Conservation (phyloP, 2,113 vertebrate species). For the Lepus americanus region DNA sequence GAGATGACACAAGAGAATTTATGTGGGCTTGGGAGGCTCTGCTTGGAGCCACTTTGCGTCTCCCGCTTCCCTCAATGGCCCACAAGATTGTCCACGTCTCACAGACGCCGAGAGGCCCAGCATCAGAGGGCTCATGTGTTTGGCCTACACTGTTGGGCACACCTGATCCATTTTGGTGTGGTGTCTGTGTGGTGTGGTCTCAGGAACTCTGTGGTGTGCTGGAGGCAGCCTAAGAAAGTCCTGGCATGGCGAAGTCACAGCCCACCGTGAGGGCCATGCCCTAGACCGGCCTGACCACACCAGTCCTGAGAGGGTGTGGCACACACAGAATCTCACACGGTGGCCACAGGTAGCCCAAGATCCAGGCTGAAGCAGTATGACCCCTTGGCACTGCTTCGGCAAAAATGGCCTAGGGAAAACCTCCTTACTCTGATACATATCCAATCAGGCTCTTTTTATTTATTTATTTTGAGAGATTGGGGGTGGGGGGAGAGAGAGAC, state of each 20-base stretch:
- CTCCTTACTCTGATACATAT: not conserved
- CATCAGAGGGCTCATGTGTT: too few relatives aligned
- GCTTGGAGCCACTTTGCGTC: not conserved
- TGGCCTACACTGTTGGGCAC: not conserved
- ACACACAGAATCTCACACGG: not conserved
- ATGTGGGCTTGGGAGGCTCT: not conserved
- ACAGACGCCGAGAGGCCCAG: not conserved
- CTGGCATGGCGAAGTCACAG: not conserved
- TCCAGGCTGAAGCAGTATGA: not conserved
- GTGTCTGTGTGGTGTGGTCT: not conserved
- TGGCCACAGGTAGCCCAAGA: not conserved
- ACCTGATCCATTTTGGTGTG: not conserved
- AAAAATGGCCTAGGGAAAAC: not conserved
- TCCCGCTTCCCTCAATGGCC: not conserved
- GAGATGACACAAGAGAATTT: not conserved
- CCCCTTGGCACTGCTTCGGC: not conserved
- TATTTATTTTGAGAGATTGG: too few relatives aligned
- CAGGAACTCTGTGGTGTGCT: not conserved
- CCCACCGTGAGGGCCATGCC: not conserved
- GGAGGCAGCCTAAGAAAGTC: not conserved
- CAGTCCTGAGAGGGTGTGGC: not conserved
- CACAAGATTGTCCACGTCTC: not conserved
- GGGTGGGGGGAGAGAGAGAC: too few relatives aligned
- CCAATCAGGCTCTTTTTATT: not conserved
- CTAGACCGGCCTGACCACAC: not conserved